These are phyloP conservation scores for Phataginus tetradactyla DNA, from an alignment of 2,797 vertebrate species.

Conservation along the genomic window DNA sequence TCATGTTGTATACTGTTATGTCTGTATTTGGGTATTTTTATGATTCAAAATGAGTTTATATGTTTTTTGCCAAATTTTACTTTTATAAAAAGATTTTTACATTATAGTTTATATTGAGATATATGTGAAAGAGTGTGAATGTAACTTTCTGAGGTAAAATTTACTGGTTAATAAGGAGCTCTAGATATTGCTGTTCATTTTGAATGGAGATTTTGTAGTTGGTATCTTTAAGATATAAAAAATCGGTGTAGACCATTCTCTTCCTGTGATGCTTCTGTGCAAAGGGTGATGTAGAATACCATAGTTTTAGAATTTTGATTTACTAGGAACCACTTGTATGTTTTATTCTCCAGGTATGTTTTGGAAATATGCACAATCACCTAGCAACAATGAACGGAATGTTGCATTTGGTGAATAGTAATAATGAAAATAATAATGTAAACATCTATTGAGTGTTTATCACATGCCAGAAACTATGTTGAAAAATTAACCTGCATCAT, in stretches of 20 bases:
- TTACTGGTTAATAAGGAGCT: neutral
- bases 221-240: neutral
- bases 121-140: neutral
- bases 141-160: constrained; percentile 25
- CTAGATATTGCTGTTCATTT: neutral
- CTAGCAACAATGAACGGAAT: neutral
- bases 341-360: neutral
- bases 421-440: neutral
- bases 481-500: neutral
- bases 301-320: neutral
- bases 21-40: neutral
- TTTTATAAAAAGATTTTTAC: neutral
- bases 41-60: neutral
- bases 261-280: neutral
- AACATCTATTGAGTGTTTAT: neutral
- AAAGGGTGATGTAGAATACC: neutral
- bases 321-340: neutral
- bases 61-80: constrained; percentile 34
- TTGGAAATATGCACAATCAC: neutral
- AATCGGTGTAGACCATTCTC: neutral
- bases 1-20: neutral
- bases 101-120: neutral
- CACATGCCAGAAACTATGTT: neutral
- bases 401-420: neutral
- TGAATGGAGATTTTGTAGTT: neutral